Conservation (phyloP, 2,797 vertebrate genomes). For the Spondyliosoma cantharus region DNA sequence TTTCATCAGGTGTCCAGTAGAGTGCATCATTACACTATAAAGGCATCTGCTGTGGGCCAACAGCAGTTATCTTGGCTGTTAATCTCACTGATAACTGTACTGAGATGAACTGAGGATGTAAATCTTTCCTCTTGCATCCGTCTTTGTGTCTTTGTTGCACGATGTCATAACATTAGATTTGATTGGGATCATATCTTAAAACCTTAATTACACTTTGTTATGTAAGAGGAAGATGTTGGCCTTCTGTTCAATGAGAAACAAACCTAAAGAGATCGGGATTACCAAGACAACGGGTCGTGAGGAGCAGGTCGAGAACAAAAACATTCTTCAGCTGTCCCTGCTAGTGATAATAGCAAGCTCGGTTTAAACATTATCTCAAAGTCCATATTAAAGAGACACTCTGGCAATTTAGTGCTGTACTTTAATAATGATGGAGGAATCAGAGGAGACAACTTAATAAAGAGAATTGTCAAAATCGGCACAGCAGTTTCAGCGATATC, state of each 20-base stretch:
- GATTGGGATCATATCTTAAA: background rate
- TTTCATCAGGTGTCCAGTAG: constrained; percentile 66
- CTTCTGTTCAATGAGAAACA: constrained; percentile 11
- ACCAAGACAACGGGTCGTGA: background rate
- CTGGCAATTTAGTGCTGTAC: background rate
- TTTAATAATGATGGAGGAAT: background rate
- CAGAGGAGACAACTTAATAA: background rate
- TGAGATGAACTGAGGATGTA: background rate
- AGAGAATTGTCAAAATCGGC: too few relatives aligned
- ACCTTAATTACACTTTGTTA: background rate
- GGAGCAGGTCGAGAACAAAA: background rate
- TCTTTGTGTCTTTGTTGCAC: background rate
- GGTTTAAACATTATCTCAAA: background rate
- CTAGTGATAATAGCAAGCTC: background rate
- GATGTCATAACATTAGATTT: background rate
- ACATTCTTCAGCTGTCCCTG: background rate
- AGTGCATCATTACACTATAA: constrained; percentile 48
- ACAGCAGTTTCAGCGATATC: background rate
- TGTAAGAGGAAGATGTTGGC: background rate
- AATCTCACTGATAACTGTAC: background rate
- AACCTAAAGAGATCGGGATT: background rate
- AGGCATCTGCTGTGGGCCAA: background rate
- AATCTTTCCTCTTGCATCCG: background rate
- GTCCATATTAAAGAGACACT: background rate
- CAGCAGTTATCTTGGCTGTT: background rate